These are phyloP conservation scores for Chrysodeixis includens DNA, from an alignment of 2,888 invertebrate species.

Conservation along the genomic window DNA sequence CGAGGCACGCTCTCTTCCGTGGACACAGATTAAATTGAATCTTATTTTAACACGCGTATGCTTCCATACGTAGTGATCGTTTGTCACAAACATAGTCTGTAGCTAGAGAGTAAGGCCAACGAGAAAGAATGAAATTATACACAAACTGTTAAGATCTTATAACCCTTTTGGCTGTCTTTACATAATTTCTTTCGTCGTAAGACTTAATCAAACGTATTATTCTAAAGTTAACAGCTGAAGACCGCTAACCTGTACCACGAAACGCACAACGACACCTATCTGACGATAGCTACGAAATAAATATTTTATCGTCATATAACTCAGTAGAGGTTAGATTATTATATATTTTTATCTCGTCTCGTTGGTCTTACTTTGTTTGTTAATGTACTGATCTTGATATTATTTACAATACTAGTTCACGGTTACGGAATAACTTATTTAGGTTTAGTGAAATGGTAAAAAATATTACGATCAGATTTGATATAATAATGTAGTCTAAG, in stretches of 20 bases:
- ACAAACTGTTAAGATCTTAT: too few relatives aligned
- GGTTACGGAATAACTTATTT: constrained; percentile 36
- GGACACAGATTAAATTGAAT: constrained; percentile 17
- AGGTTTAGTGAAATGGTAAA: constrained; percentile 45
- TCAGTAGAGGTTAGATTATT: too few relatives aligned
- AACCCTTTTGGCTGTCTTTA: too few relatives aligned
- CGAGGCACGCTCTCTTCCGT: constrained; percentile 7
- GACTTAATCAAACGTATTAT: too few relatives aligned
- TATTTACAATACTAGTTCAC: constrained; percentile 34
- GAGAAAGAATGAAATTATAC: too few relatives aligned
- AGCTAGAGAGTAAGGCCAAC: constrained; percentile 13
- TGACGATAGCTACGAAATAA: too few relatives aligned
- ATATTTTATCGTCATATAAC: too few relatives aligned
- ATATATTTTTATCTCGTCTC: too few relatives aligned
- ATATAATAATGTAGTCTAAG: constrained; percentile 15
- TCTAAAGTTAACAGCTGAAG: too few relatives aligned
- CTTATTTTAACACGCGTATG: constrained; percentile 39
- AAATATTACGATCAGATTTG: constrained; percentile 12
- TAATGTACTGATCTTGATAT: constrained; percentile 51
- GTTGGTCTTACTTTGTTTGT: constrained; percentile 20
- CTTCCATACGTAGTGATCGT: constrained; percentile 42
- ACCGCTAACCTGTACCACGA: too few relatives aligned
- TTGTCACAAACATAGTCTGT: constrained; percentile 60
- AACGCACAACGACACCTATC: too few relatives aligned
- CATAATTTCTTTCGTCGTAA: too few relatives aligned